A percentile compares a stretch with the other conserved stretches of the same genome.
These are phyloP conservation scores for Siderastrea radians DNA, from an alignment of 92 coral and sea anemone genomes.

Conservation along the genomic window DNA sequence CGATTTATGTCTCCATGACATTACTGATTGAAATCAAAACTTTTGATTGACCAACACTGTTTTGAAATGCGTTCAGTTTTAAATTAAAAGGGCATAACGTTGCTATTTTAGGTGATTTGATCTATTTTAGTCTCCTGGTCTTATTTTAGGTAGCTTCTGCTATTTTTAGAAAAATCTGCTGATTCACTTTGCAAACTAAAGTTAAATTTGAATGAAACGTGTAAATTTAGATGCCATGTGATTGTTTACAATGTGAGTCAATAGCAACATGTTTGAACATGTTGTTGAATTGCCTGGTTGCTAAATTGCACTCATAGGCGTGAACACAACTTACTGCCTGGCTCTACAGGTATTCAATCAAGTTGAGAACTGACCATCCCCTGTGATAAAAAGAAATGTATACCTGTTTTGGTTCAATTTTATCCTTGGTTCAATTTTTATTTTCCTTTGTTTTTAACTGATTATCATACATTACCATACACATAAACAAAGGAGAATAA, in stretches of 20 bases:
- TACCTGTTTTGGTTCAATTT: too few species aligned
- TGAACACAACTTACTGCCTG: too few species aligned
- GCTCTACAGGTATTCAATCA: too few species aligned
- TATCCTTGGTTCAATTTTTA: too few species aligned
- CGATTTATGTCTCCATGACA: not conserved
- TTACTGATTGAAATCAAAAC: not conserved
- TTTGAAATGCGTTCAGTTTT: not conserved
- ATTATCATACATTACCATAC: too few species aligned
- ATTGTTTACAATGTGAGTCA: not conserved
- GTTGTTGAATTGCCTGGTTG: too few species aligned
- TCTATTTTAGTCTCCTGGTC: not conserved
- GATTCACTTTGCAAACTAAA: not conserved
- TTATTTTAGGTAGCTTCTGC: not conserved
- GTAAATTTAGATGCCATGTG: not conserved
- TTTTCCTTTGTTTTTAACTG: too few species aligned
- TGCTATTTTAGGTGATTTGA: not conserved
- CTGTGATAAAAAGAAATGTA: too few species aligned
- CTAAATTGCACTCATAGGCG: too few species aligned
- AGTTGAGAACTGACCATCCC: too few species aligned
- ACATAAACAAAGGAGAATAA: too few species aligned
- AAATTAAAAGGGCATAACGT: not conserved
- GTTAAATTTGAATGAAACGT: not conserved
- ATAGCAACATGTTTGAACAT: not conserved
- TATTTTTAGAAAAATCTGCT: not conserved
- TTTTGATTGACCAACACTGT: not conserved